Evolutionary conservation across 1,140 invertebrate genomes (phyloP), one percentile per base, ranked within the genome.

Genomic region (Formica exsecta): DNA sequence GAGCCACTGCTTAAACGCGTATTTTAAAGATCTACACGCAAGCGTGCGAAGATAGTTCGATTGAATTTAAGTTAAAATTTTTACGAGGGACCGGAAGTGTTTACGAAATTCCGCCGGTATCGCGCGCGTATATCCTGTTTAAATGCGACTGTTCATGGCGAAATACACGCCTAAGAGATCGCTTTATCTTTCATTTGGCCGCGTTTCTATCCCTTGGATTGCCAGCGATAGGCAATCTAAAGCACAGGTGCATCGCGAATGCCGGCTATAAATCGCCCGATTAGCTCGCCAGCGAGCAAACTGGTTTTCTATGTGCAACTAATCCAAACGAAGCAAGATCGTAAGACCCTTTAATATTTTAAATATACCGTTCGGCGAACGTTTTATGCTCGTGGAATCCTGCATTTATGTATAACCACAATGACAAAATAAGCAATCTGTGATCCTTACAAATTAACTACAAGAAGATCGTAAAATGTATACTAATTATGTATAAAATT

Each of bases 261-360:
- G 62, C 77, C 77, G 76, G 77, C 77, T 80, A 89, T 88, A 89
- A 89, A 89, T 89, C 87, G 88, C 41, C 73, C 74, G 76, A 89
- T 89, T 86, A 89, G 75, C 84, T 38, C 85, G 62, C 57, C 83
- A 70, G 84, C 68, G 54, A 57, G 25, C 84, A 85, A 73, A 89
- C 84, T 86, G 87, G 88, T 89, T 89, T 89, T 77, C 87, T 38
- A 79, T 51, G 85, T 62, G 54, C 64, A 77, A 83, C 88, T 70
- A 76, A 79, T 88, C 70, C 48, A 32, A 86, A 76, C 65, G 71
- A 36, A 25, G 65, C 76, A 59, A 77, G 62, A 73, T 74, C 87
- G 68, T 89, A 89, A 89, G 87, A 86, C 87, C 51, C 77, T 89
- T 89, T 89, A 89, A 89, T 89, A 89, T 86, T 89, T 89, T 85